Base-by-base conservation (phyloP, 2,797 vertebrate genomes). In the Syncerus caffer region DNA sequence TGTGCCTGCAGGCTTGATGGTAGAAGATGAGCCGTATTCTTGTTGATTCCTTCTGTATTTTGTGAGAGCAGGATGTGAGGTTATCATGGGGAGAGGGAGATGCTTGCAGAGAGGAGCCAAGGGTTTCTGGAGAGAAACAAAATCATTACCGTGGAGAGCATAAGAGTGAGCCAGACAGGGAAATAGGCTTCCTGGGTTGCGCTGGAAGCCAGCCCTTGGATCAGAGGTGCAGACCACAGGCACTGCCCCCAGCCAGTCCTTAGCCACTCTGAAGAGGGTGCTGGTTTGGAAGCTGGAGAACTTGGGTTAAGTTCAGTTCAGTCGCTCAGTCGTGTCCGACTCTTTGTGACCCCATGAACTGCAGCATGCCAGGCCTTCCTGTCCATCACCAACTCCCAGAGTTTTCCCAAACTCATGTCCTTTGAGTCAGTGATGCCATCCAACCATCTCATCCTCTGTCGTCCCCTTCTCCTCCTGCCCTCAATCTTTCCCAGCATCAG, bases 91-190 rank as follows among this genome's bases (percentile, higher is more conserved):
- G 50, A 42, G 9, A n/a, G 2, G 29, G 34, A 45, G 47, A 47
- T 25, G 47, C 34, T 0, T 13, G 50, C 86, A 55, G 62, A 67
- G 38, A 42, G 45, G 14, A 45, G 6, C 16, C 17, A 13, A 16
- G 34, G 38, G 10, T 29, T 14, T 64, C 82, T 11, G 29, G 51
- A 27, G 21, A 34, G 19, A 31, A 50, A 50, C 11, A 79, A 47
- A 67, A 12, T 25, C 42, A 7, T 10, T 2, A 0, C 3, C 0
- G 2, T 6, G 34, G 25, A 19, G 38, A 38, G 29, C 3, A 2
- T 47, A 53, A 51, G 15, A 42, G 25, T 19, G 83, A 60, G 85
- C 38, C 0, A 4, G 3, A 0, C 2, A 4, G 31, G 79, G n/a
- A 79, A 15, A n/a, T 7, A 19, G 42, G 21, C 38, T 19, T 16